phyloP scores from a whole-genome alignment of 2,113 vertebrate genomes.

The Tenebrosternarchus preto region DNA sequence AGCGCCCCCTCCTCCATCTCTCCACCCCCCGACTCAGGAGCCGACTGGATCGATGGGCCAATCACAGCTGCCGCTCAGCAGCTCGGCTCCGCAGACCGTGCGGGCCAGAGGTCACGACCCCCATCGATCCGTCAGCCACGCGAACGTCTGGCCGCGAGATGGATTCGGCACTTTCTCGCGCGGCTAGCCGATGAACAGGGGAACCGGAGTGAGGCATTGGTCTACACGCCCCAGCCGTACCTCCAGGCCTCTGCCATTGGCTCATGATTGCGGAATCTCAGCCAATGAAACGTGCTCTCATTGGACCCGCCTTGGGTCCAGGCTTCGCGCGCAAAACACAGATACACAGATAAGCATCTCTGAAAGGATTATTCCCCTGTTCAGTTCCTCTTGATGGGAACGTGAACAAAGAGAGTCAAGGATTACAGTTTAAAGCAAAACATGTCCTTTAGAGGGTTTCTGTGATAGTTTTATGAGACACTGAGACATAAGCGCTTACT shows the following conservation, averaged over 20 bases:
- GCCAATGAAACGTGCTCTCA: conserved; percentile 22
- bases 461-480: background rate
- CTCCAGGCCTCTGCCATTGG: conserved; percentile 12
- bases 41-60: conserved; percentile 55
- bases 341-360: background rate
- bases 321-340: background rate
- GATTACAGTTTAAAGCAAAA: background rate
- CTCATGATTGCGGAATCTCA: conserved; percentile 8
- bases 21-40: conserved; percentile 29
- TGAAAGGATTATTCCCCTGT: conserved; percentile 8
- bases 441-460: too few relatives aligned
- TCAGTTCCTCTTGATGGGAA: background rate
- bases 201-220: conserved; percentile 34
- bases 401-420: conserved; percentile 3
- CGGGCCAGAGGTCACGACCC: conserved; percentile 53
- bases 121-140: conserved; percentile 54
- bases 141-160: conserved; percentile 56
- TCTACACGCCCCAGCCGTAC: background rate
- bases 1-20: conserved; percentile 13
- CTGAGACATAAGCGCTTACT: background rate
- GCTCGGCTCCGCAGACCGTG: conserved; percentile 34
- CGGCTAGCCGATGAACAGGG: background rate
- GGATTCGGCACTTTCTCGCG: conserved; percentile 47
- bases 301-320: background rate
- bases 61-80: conserved; percentile 54